Percentiles rank a stretch among this genome's conserved stretches.
phyloP scores from a whole-genome alignment of 2,797 vertebrate genomes.

The Phoeniculus purpureus region DNA sequence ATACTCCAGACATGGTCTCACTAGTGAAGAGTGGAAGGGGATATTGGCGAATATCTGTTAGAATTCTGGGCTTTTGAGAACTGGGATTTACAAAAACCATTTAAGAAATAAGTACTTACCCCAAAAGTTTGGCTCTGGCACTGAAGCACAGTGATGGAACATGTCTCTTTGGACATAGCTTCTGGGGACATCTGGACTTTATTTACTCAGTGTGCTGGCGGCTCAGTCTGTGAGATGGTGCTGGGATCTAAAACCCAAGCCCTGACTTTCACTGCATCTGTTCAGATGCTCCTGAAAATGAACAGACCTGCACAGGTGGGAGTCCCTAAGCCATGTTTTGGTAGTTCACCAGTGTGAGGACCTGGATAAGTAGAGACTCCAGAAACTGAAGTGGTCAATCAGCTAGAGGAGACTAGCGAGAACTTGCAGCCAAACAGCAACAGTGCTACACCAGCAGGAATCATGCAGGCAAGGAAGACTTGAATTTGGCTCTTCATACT shows the following conservation, averaged over 20 bases:
- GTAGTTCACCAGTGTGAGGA: not conserved
- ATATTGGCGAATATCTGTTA: too few relatives aligned
- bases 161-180: too few relatives aligned
- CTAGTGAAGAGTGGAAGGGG: too few relatives aligned
- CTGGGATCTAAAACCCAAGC: not conserved
- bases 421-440: not conserved
- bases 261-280: not conserved
- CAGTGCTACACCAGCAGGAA: not conserved
- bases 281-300: not conserved
- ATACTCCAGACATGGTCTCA: too few relatives aligned
- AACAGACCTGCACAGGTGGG: accelerated
- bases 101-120: not conserved
- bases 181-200: too few relatives aligned
- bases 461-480: not conserved
- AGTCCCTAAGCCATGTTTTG: not conserved
- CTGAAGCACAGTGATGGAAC: not conserved
- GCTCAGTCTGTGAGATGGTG: too few relatives aligned
- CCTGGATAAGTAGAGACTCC: not conserved
- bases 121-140: not conserved
- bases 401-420: not conserved
- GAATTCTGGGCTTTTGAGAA: not conserved
- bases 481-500: accelerated
- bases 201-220: too few relatives aligned
- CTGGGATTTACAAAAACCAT: not conserved
- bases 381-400: not conserved